Percentiles rank a stretch among this genome's conserved stretches.
phyloP scores from a whole-genome alignment of 2,888 invertebrate genomes.

The Sarcophaga caerulescens region DNA sequence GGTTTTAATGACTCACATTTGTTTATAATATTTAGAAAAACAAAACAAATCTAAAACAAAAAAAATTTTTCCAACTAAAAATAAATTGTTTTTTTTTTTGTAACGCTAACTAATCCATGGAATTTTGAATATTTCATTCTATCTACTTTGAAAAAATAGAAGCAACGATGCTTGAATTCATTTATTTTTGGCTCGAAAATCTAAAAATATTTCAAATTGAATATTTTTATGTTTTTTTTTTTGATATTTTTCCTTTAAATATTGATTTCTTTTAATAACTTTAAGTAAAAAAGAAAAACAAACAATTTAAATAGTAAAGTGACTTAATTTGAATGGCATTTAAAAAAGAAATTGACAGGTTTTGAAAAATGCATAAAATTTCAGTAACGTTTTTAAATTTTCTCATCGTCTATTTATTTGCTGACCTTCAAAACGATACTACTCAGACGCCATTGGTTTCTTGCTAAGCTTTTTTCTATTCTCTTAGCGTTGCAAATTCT shows the following conservation, averaged over 20 bases:
- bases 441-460: too few species aligned
- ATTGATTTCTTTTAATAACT: neutral
- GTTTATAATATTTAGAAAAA: neutral
- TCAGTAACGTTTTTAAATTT: too few species aligned
- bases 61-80: neutral
- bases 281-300: too few species aligned
- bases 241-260: neutral
- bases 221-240: neutral
- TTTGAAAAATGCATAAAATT: too few species aligned
- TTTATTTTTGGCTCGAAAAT: neutral
- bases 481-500: too few species aligned
- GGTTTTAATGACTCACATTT: constrained; percentile 10
- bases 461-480: too few species aligned
- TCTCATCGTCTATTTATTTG: too few species aligned
- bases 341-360: too few species aligned
- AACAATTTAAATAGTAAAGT: too few species aligned
- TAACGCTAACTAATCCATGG: neutral
- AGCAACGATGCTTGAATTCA: neutral
- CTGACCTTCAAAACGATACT: too few species aligned
- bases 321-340: too few species aligned
- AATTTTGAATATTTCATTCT: constrained; percentile 11
- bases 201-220: neutral
- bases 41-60: too few species aligned
- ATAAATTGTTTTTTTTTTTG: neutral
- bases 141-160: neutral